Base-by-base conservation (phyloP, 1,140 invertebrate genomes). In the Mamestra configurata region DNA sequence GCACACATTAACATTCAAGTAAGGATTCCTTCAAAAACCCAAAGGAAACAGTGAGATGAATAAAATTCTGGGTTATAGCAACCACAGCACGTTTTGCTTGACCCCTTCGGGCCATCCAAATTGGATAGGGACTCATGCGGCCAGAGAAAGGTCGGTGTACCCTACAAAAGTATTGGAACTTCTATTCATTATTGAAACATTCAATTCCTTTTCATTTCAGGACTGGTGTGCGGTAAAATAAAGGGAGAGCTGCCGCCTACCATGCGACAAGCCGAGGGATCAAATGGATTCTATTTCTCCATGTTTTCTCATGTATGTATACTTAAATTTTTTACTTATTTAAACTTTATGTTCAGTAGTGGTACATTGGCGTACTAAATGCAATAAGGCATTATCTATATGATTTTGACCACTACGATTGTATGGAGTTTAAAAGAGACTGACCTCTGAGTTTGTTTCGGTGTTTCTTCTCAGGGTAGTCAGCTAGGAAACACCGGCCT, bases 301-400 rank as follows among this genome's bases (percentile, higher is more conserved):
- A 93, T 96, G 90, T 95, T 96, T 64, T 86, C 88, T 79, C 94
- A 96, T 82, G 96, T 96, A 92, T 94, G 95, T 94, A 31, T 68
- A n/a, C n/a, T n/a, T n/a, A n/a, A n/a, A n/a, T n/a, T n/a, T n/a
- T n/a, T n/a, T n/a, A n/a, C n/a, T n/a, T n/a, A n/a, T n/a, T n/a
- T n/a, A n/a, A n/a, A n/a, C n/a, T n/a, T n/a, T n/a, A n/a, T n/a
- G n/a, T n/a, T n/a, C n/a, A n/a, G n/a, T n/a, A n/a, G n/a, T n/a
- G n/a, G n/a, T n/a, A n/a, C n/a, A n/a, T n/a, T n/a, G n/a, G n/a
- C n/a, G n/a, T n/a, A n/a, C n/a, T n/a, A n/a, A n/a, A n/a, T n/a
- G n/a, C n/a, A n/a, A n/a, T n/a, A n/a, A n/a, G n/a, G n/a, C n/a
- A n/a, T n/a, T n/a, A n/a, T n/a, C n/a, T n/a, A n/a, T n/a, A n/a